These are phyloP conservation scores for Conops quadrifasciatus DNA, from an alignment of 2,888 invertebrate genomes.

Conservation along the genomic window DNA sequence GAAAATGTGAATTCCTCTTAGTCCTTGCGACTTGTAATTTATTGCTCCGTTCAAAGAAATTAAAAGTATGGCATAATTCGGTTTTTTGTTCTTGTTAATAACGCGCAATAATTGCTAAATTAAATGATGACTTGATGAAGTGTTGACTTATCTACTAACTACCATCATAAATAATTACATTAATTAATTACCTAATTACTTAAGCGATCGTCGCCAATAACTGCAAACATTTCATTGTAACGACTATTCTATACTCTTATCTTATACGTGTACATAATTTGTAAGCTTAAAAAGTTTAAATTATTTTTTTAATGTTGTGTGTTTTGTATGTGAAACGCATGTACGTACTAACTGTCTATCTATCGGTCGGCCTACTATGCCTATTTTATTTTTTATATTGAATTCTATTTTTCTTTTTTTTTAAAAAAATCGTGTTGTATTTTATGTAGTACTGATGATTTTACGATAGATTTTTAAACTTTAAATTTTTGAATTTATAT, in stretches of 20 bases:
- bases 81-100: no score
- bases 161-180: no score
- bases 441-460: background rate
- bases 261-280: constrained; percentile 29
- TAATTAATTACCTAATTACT: background rate
- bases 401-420: constrained; percentile 15
- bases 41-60: no score
- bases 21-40: no score
- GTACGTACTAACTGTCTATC: background rate
- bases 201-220: background rate
- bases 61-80: no score
- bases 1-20: no score
- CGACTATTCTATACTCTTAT: constrained; percentile 23
- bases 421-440: background rate
- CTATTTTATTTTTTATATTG: constrained; percentile 14
- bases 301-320: constrained; percentile 27
- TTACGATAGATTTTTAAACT: constrained; percentile 5
- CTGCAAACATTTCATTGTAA: constrained; percentile 25
- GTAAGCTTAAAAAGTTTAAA: constrained; percentile 33
- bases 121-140: background rate
- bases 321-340: constrained; percentile 26
- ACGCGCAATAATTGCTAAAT: no score
- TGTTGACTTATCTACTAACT: constrained; percentile 1
- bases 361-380: background rate
- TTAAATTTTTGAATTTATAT: background rate